These are phyloP conservation scores for Protobothrops mucrosquamatus DNA, from an alignment of 2,113 vertebrate genomes.

Conservation along the genomic window DNA sequence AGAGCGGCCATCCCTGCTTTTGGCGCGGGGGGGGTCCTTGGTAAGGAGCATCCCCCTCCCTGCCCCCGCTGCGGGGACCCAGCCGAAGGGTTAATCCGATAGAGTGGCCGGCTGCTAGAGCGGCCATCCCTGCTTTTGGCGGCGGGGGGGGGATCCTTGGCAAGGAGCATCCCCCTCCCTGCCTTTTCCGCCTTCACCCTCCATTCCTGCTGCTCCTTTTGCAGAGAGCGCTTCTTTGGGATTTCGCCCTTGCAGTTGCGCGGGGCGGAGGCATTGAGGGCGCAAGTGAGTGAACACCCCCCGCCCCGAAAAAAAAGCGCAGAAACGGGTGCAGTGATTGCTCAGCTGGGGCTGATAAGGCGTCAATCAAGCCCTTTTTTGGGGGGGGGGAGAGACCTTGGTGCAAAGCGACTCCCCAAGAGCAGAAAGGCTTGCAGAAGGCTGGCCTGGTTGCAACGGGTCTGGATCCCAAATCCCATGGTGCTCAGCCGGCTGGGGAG, in stretches of 20 bases:
- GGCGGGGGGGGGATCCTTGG: neutral
- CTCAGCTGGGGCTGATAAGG: neutral
- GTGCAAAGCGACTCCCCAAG: neutral
- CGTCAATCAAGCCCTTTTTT: neutral
- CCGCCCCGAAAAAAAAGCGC: neutral
- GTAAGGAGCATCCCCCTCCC: neutral
- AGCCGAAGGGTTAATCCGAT: slow-evolving; percentile 6
- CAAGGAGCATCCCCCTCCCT: neutral
- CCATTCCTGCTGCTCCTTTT: slow-evolving; percentile 8
- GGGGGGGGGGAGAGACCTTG: neutral
- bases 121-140: neutral
- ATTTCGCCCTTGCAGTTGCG: neutral
- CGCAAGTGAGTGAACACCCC: neutral
- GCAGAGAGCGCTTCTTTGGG: neutral
- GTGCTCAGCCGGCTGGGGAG: neutral
- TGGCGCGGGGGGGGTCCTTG: neutral
- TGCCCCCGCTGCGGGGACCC: neutral
- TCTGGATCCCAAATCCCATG: neutral
- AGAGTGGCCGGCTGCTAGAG: neutral
- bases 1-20: neutral
- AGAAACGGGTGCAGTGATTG: neutral
- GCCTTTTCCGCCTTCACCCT: slow-evolving; percentile 4
- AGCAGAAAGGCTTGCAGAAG: neutral
- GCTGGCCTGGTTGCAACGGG: neutral
- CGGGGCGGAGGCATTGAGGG: neutral